Base-by-base conservation (phyloP, 2,888 invertebrate species). In the Alitta virens region DNA sequence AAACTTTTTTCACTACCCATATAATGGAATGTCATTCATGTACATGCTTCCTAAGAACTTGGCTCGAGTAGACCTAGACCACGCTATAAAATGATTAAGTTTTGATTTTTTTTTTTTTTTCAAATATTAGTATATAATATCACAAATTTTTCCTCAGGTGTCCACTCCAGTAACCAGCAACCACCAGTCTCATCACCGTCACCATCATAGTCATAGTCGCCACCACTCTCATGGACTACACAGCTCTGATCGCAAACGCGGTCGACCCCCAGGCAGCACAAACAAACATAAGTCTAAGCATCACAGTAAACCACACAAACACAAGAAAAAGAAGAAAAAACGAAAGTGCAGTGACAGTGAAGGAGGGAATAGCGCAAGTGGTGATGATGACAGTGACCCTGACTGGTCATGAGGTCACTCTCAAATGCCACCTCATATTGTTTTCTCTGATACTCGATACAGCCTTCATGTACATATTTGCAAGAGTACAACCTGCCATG, bases 271-370 rank as follows among this genome's bases (percentile, higher is more conserved):
- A 33, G 38, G 50, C 18, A 27, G 52, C 43, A 26, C 53, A 16
- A 25, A 56, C n/a, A 26, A 38, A 3, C 38, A 26, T 42, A 1
- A 18, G 9, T 42, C 50, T 25, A 40, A 38, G n/a, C 59, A 59
- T 27, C 56, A 56, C 59, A 46, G 49, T 33, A 59, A 59, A 50
- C 49, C 59, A 16, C 59, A 59, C 59, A 59, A 59, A 38, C 58
- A 60, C 55, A 67, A 66, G 53, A 59, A 63, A 42, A 67, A 77
- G 65, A 75, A 75, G 62, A 74, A 73, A 63, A 70, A 74, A 63
- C 71, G 69, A 62, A 71, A 72, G 33, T 69, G 67, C 63, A 76
- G 75, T 66, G 72, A 73, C 60, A 72, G 71, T 46, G 77, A 77
- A 56, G 75, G 74, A 54, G 71, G 33, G 33, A 12, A 33, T 69